These are phyloP conservation scores for Psilanteris sp. DNA, from an alignment of 1,140 invertebrate genomes.

Conservation along the genomic window DNA sequence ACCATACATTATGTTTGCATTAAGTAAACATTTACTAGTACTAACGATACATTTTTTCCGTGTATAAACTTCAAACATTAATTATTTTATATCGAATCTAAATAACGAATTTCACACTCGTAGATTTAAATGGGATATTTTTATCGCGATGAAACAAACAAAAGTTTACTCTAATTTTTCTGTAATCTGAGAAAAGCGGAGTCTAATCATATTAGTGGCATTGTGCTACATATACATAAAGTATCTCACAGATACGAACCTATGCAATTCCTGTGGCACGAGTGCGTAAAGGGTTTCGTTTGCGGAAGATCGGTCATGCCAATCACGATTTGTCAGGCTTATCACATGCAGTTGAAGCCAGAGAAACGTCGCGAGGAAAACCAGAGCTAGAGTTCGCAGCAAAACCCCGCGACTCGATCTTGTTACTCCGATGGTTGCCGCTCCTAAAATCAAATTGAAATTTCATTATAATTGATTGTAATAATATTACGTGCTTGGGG, in stretches of 20 bases:
- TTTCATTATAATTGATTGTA: too few relatives aligned
- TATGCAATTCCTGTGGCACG: constrained; percentile 78
- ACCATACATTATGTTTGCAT: too few relatives aligned
- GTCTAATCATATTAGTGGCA: constrained; percentile 11
- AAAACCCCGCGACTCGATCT: constrained; percentile 78
- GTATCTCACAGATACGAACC: constrained; percentile 49
- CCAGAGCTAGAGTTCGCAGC: constrained; percentile 82
- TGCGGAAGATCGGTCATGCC: constrained; percentile 67
- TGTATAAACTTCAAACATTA: too few relatives aligned
- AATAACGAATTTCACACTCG: too few relatives aligned
- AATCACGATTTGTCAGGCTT: constrained; percentile 79
- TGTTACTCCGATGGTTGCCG: constrained; percentile 68
- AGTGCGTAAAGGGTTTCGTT: constrained; percentile 77
- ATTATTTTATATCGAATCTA: too few relatives aligned
- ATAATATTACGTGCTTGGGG: too few relatives aligned
- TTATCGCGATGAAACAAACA: neutral
- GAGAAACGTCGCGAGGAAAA: constrained; percentile 85
- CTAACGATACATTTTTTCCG: too few relatives aligned
- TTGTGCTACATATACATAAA: constrained; percentile 11
- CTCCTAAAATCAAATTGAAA: constrained; percentile 66
- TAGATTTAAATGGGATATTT: too few relatives aligned
- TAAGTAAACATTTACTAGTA: too few relatives aligned
- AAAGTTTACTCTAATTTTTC: neutral
- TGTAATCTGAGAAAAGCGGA: constrained; percentile 14
- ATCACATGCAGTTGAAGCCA: constrained; percentile 86